phyloP scores from a whole-genome alignment of 2,113 vertebrate genomes.

The Brienomyrus longianalis region DNA sequence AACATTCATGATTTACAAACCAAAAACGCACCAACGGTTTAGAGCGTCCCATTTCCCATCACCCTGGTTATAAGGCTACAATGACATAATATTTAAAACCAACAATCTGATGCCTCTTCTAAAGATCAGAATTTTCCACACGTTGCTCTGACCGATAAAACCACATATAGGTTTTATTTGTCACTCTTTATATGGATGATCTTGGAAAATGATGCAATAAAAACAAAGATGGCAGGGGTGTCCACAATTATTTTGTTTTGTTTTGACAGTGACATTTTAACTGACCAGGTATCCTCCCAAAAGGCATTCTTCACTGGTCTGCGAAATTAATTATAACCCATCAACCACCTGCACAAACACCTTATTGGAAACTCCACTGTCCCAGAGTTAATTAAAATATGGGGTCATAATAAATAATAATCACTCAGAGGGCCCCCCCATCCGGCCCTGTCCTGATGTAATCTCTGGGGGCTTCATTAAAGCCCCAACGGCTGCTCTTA shows the following conservation, averaged over 20 bases:
- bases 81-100: neutral
- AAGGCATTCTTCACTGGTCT: neutral
- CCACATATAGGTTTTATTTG: neutral
- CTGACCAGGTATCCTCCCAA: neutral
- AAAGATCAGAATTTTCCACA: neutral
- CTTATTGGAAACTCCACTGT: neutral
- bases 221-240: neutral
- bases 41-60: neutral
- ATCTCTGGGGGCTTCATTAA: neutral
- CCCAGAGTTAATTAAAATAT: slow-evolving; percentile 18
- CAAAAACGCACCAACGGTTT: neutral
- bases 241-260: neutral
- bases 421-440: neutral
- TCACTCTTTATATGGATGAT: neutral
- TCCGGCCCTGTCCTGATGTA: neutral
- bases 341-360: neutral
- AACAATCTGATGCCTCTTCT: neutral
- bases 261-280: neutral
- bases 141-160: neutral
- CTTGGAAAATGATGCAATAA: neutral
- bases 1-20: neutral
- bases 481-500: neutral
- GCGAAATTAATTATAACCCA: slow-evolving; percentile 19
- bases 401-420: neutral
- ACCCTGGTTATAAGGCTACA: neutral